phyloP scores from a whole-genome alignment of 2,113 vertebrate genomes.

The Alethe castanea region DNA sequence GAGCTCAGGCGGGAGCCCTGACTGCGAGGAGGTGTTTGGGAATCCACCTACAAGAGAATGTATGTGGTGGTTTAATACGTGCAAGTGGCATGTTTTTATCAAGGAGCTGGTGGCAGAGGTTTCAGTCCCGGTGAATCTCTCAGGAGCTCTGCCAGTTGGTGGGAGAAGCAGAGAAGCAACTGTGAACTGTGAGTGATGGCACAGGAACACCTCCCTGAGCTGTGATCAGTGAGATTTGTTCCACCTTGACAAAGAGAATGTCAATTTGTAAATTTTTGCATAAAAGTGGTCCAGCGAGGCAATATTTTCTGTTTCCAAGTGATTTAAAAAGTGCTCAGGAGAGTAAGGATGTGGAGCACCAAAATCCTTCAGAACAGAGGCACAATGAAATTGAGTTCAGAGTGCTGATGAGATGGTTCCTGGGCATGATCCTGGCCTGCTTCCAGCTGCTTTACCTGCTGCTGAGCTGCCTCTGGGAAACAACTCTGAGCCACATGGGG shows the following conservation, averaged over 20 bases:
- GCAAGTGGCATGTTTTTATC: neutral
- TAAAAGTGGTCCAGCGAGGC: neutral
- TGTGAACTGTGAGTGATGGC: neutral
- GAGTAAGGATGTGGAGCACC: neutral
- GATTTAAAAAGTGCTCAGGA: neutral
- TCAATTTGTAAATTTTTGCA: neutral
- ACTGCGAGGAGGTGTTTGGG: neutral
- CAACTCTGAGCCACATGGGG: neutral
- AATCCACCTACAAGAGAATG: neutral
- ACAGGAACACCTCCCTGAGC: neutral
- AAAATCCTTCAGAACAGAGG: neutral
- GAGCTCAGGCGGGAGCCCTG: neutral
- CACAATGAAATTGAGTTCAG: neutral
- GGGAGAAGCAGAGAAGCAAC: neutral
- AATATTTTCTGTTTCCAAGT: neutral
- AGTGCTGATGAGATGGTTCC: fast-evolving
- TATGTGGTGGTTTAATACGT: neutral
- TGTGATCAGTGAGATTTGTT: fast-evolving
- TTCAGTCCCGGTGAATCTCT: neutral
- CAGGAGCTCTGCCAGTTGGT: neutral
- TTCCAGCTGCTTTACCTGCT: neutral
- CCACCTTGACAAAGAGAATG: neutral
- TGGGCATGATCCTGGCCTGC: neutral
- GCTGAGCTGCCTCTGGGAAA: neutral
- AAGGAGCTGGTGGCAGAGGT: neutral